A percentile compares a stretch with the other conserved stretches of the same genome.
These are phyloP conservation scores for Achroia grisella DNA, from an alignment of 1,140 invertebrate species.

Conservation along the genomic window DNA sequence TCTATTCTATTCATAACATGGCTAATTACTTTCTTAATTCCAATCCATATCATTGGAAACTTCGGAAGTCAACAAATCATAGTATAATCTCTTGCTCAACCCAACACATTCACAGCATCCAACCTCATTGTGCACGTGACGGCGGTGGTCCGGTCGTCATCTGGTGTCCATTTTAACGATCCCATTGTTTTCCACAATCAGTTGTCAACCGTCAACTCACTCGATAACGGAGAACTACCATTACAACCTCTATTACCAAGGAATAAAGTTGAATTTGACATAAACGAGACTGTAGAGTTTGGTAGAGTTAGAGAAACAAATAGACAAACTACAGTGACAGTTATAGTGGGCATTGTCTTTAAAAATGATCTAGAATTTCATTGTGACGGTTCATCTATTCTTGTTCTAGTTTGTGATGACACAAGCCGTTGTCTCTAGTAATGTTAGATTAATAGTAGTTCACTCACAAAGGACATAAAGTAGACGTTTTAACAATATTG, in stretches of 20 bases:
- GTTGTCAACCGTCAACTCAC: slow-evolving; percentile 48
- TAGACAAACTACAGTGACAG: slow-evolving; percentile 43
- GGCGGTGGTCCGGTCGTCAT: slow-evolving; percentile 62
- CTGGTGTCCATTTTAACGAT: slow-evolving; percentile 57
- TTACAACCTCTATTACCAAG: slow-evolving; percentile 9
- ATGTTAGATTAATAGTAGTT: too few species aligned
- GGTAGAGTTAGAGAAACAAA: slow-evolving; percentile 42
- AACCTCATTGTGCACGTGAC: slow-evolving; percentile 31
- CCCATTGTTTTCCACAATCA: slow-evolving; percentile 63
- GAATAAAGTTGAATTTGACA: slow-evolving; percentile 18
- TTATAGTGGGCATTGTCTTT: slow-evolving; percentile 45
- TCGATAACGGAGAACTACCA: not conserved
- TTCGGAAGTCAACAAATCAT: slow-evolving; percentile 2
- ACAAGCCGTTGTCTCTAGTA: too few species aligned
- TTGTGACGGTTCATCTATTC: slow-evolving; percentile 56
- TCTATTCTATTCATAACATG: too few species aligned
- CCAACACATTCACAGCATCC: slow-evolving; percentile 3
- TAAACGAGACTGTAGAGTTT: slow-evolving; percentile 1
- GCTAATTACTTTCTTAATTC: too few species aligned
- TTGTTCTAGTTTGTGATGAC: slow-evolving; percentile 15
- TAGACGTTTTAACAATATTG: too few species aligned
- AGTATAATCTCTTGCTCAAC: slow-evolving; percentile 5
- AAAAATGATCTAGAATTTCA: slow-evolving; percentile 54
- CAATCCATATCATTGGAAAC: slow-evolving; percentile 1
- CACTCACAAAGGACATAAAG: too few species aligned